These are phyloP conservation scores for Poeciliopsis prolifica DNA, from an alignment of 2,113 vertebrate genomes.

Conservation along the genomic window DNA sequence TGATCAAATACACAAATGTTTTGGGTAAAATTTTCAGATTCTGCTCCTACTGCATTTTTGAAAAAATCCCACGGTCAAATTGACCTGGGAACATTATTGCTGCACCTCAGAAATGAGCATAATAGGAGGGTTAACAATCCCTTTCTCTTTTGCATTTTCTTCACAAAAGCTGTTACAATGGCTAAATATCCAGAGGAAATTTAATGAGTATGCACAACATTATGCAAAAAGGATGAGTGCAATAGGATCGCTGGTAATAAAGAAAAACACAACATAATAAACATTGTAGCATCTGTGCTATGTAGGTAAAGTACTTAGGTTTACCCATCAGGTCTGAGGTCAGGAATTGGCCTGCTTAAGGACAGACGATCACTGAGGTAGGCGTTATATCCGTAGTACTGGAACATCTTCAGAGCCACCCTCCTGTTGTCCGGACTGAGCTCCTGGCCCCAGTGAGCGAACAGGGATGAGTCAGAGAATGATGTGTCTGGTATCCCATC, in stretches of 20 bases:
- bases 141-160: background rate
- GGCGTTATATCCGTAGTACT: slow-evolving; percentile 97
- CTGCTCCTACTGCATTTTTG: too few relatives aligned
- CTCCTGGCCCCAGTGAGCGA: slow-evolving; percentile 95
- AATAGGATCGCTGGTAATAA: too few relatives aligned
- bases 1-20: too few relatives aligned
- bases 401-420: slow-evolving; percentile 92
- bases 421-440: slow-evolving; percentile 88
- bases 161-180: background rate
- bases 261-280: background rate
- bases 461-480: slow-evolving; percentile 93
- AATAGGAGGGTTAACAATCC: too few relatives aligned
- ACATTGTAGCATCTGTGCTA: background rate
- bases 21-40: too few relatives aligned
- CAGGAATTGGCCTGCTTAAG: slow-evolving; percentile 87
- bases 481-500: slow-evolving; percentile 81
- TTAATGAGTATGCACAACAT: background rate
- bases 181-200: background rate
- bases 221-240: background rate
- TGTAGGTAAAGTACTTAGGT: background rate
- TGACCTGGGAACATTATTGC: too few relatives aligned
- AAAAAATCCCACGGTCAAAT: too few relatives aligned
- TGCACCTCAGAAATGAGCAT: too few relatives aligned
- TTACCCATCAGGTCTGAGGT: slow-evolving; percentile 94
- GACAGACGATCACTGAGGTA: slow-evolving; percentile 97